These are phyloP conservation scores for Panthera uncia DNA, from an alignment of 2,113 vertebrate genomes.

Conservation along the genomic window DNA sequence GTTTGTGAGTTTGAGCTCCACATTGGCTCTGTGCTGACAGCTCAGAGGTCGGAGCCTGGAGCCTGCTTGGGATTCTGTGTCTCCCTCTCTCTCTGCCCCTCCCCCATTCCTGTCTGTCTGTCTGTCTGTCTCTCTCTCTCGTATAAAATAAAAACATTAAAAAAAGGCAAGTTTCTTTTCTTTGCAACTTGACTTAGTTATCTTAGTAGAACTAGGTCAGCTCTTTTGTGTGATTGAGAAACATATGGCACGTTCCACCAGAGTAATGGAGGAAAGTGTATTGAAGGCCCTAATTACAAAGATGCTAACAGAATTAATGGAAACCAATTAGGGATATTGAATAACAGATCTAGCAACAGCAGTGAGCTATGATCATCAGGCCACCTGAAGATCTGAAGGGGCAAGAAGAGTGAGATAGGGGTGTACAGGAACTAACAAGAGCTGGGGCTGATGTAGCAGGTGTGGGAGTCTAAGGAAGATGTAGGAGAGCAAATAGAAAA, in stretches of 20 bases:
- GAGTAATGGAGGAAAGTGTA: not conserved
- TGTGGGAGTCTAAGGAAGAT: not conserved
- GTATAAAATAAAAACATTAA: too few species aligned
- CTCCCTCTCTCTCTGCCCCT: too few species aligned
- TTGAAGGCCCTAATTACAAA: not conserved
- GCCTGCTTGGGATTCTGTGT: too few species aligned
- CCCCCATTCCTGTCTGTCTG: too few species aligned
- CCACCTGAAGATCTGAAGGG: not conserved
- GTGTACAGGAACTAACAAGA: not conserved
- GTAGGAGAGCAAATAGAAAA: not conserved
- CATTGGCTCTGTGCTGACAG: too few species aligned
- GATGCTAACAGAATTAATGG: not conserved
- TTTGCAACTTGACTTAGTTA: not conserved
- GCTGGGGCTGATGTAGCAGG: not conserved
- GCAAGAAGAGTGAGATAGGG: rapidly evolving
- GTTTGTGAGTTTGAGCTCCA: too few species aligned
- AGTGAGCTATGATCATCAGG: not conserved
- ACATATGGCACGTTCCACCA: not conserved
- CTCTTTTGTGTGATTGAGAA: not conserved
- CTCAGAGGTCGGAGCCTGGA: too few species aligned
- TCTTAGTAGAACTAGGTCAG: not conserved
- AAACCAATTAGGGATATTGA: not conserved
- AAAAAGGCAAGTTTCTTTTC: not conserved
- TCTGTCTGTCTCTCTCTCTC: too few species aligned
- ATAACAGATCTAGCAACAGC: not conserved